phyloP scores from a whole-genome alignment of 2,797 vertebrate genomes.

The Brotogeris chrysoptera region DNA sequence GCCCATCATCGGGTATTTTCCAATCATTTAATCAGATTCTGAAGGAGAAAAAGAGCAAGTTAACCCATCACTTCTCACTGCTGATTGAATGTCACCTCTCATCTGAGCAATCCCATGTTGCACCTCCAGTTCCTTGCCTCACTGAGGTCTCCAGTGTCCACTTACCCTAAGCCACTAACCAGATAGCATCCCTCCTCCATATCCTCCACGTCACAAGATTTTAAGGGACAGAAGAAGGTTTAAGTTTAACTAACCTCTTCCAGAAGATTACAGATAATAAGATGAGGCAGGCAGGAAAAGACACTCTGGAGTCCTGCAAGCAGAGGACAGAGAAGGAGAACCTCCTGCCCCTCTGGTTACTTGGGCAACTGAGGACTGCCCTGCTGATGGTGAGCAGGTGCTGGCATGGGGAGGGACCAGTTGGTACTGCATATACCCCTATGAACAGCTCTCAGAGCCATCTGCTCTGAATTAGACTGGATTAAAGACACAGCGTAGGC shows the following conservation, averaged over 20 bases:
- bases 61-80: neutral
- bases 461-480: slow-evolving; percentile 44
- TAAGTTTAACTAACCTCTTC: slow-evolving; percentile 10
- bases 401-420: neutral
- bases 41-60: neutral
- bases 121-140: neutral
- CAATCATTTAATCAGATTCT: neutral
- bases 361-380: rapidly evolving
- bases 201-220: neutral
- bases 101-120: neutral
- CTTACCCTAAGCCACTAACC: neutral
- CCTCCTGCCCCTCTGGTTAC: rapidly evolving
- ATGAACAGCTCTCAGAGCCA: neutral
- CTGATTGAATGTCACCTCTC: rapidly evolving
- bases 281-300: neutral
- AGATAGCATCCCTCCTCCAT: neutral
- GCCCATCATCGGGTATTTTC: neutral
- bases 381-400: rapidly evolving
- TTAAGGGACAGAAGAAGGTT: neutral
- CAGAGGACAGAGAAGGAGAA: rapidly evolving
- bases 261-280: slow-evolving; percentile 20
- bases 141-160: rapidly evolving
- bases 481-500: neutral
- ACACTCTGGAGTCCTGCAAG: neutral
- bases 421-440: neutral